A percentile compares a stretch with the other conserved stretches of the same genome.
Evolutionary conservation across 2,888 invertebrate genomes (phyloP).

Genomic region (Azorinus chamasolen): DNA sequence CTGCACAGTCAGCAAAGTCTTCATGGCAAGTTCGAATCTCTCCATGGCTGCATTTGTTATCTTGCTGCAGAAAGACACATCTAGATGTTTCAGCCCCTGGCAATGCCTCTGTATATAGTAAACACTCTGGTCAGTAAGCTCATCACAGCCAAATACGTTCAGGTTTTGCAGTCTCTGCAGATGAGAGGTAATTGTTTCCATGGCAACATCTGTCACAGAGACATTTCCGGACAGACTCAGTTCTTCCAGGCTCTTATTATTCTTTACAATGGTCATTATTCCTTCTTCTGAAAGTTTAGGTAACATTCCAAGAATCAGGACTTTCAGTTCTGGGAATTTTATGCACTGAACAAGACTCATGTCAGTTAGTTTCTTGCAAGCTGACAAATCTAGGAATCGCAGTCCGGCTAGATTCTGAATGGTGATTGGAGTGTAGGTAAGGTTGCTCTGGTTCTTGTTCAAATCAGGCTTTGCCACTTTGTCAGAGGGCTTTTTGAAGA

Average conservation of each 20-base stretch:
- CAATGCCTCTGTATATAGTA: slow-evolving; percentile 88
- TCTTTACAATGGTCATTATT: slow-evolving; percentile 89
- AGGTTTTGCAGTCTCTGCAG: slow-evolving; percentile 88
- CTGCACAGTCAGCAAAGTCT: slow-evolving; percentile 73
- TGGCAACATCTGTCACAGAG: slow-evolving; percentile 90
- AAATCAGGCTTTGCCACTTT: slow-evolving; percentile 21
- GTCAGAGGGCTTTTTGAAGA: slow-evolving; percentile 77
- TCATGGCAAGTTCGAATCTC: slow-evolving; percentile 71
- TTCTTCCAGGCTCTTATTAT: slow-evolving; percentile 91
- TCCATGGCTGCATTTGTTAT: slow-evolving; percentile 81
- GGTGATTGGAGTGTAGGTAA: slow-evolving; percentile 39
- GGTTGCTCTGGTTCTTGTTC: background rate
- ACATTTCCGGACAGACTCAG: slow-evolving; percentile 90
- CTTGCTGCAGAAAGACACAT: slow-evolving; percentile 87
- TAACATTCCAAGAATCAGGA: slow-evolving; percentile 90
- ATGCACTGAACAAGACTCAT: slow-evolving; percentile 91
- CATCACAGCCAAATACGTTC: slow-evolving; percentile 89
- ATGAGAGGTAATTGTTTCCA: slow-evolving; percentile 87
- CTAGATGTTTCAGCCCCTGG: slow-evolving; percentile 88
- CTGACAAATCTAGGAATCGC: slow-evolving; percentile 89
- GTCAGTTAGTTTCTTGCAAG: slow-evolving; percentile 91
- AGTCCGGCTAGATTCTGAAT: slow-evolving; percentile 85
- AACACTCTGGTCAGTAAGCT: slow-evolving; percentile 89
- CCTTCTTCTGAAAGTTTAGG: slow-evolving; percentile 90
- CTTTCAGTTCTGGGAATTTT: slow-evolving; percentile 89